A percentile compares a stretch with the other conserved stretches of the same genome.
Conservation (phyloP, 2,888 invertebrate species). For the Erebia epiphron region DNA sequence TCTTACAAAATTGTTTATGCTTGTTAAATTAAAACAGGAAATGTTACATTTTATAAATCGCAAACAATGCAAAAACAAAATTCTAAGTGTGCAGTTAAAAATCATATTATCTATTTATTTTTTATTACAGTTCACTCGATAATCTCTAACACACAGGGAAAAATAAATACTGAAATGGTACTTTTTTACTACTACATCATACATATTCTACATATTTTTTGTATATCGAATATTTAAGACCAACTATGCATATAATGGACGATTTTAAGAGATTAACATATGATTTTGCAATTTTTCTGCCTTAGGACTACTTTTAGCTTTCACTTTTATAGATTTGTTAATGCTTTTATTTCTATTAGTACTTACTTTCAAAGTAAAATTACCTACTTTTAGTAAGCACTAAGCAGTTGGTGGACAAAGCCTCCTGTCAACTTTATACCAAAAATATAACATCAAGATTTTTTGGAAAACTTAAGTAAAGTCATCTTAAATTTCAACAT, state of each 20-base stretch:
- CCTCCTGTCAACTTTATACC: too few relatives aligned
- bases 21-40: too few relatives aligned
- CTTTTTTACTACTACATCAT: slow-evolving; percentile 15
- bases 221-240: slow-evolving; percentile 1
- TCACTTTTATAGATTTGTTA: background rate
- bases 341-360: background rate
- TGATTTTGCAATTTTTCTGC: background rate
- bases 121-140: background rate
- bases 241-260: slow-evolving; percentile 1
- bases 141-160: slow-evolving; percentile 2
- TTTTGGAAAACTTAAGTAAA: too few relatives aligned
- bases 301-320: background rate
- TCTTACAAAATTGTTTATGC: too few relatives aligned
- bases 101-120: background rate
- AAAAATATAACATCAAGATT: too few relatives aligned
- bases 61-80: too few relatives aligned
- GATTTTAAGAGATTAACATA: background rate
- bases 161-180: slow-evolving; percentile 41
- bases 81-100: background rate
- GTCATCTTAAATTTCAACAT: too few relatives aligned
- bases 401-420: too few relatives aligned
- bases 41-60: too few relatives aligned
- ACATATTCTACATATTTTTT: background rate
- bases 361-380: too few relatives aligned
- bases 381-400: too few relatives aligned